phyloP scores from a whole-genome alignment of 2,797 vertebrate genomes.

The Chelon labrosus region DNA sequence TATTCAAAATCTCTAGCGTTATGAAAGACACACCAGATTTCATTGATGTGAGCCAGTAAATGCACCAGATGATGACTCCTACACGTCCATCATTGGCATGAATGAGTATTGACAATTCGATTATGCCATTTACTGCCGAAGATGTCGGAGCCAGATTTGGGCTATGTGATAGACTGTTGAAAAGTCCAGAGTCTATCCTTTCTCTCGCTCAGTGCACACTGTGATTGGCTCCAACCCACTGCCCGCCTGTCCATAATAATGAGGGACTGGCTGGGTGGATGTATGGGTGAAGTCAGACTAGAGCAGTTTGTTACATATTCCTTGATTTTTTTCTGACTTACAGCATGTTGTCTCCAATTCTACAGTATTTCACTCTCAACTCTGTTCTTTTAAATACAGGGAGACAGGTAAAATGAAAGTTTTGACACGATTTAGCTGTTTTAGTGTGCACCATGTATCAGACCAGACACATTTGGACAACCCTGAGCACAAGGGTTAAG shows the following conservation, averaged over 20 bases:
- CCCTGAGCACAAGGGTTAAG: neutral
- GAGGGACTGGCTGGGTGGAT: constrained; percentile 9
- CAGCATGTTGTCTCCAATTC: neutral
- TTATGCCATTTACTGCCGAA: constrained; percentile 38
- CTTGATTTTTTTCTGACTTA: neutral
- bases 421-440: too few relatives aligned
- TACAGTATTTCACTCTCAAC: too few relatives aligned
- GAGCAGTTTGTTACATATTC: neutral
- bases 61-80: constrained; percentile 69
- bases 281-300: neutral
- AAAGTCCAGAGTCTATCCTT: constrained; percentile 28
- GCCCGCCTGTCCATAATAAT: constrained; percentile 37
- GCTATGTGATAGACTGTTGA: constrained; percentile 56
- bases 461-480: neutral
- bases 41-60: constrained; percentile 48
- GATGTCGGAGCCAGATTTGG: constrained; percentile 31
- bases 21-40: constrained; percentile 59
- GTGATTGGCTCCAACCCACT: constrained; percentile 44
- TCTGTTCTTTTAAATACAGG: too few relatives aligned
- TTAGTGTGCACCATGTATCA: neutral
- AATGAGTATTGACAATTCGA: constrained; percentile 32
- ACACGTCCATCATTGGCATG: constrained; percentile 54
- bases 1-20: constrained; percentile 33
- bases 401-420: too few relatives aligned
- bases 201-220: constrained; percentile 25